phyloP scores from a whole-genome alignment of 2,888 invertebrate genomes.

The Parasteatoda lunata region DNA sequence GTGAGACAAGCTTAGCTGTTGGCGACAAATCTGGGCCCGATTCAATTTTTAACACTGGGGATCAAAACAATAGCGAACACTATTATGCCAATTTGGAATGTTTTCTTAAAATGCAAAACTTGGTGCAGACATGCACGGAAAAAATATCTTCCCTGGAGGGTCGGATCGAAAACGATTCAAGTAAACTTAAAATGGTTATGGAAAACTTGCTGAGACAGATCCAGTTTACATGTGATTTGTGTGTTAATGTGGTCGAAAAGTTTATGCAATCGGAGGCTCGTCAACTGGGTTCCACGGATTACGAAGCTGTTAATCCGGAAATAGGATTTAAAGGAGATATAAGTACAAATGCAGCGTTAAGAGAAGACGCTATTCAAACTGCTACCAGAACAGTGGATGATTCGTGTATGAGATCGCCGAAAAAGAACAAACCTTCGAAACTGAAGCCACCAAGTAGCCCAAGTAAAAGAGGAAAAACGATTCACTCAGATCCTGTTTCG shows the following conservation, averaged over 20 bases:
- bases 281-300: background rate
- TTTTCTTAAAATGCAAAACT: background rate
- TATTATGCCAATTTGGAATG: background rate
- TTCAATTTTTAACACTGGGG: background rate
- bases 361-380: background rate
- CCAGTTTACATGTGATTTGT: background rate
- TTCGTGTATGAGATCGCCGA: background rate
- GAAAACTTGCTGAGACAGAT: background rate
- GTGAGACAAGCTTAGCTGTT: background rate
- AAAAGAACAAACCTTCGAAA: background rate
- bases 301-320: background rate
- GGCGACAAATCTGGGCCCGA: no score
- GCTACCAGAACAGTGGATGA: background rate
- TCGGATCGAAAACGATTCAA: conserved; percentile 13
- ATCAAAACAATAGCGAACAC: background rate
- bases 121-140: background rate
- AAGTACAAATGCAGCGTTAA: background rate
- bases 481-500: background rate
- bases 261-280: background rate
- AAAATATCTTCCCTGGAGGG: conserved; percentile 9
- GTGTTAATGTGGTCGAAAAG: background rate
- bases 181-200: background rate
- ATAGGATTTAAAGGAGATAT: background rate
- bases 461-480: background rate
- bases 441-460: background rate